A percentile compares a stretch with the other conserved stretches of the same genome.
Evolutionary conservation across 2,888 invertebrate genomes (phyloP).

Genomic region (Agrochola lota): DNA sequence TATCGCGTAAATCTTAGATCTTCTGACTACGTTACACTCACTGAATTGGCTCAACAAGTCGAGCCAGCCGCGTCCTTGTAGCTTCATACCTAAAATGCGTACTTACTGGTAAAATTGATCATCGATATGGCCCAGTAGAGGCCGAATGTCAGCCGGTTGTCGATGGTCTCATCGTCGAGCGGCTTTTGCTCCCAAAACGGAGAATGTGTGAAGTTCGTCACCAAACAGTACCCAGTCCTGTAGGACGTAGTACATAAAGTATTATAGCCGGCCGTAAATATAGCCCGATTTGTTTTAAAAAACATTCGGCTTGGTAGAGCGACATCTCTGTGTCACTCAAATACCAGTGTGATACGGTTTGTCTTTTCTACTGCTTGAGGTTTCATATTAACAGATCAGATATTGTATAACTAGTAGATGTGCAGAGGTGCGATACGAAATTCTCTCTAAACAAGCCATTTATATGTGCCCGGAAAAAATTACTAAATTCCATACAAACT

Average conservation of each 20-base stretch:
- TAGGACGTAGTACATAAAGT: not conserved
- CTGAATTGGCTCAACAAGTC: no score
- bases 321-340: not conserved
- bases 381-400: no score
- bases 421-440: not conserved
- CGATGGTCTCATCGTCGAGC: conserved; percentile 71
- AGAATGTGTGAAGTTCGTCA: conserved; percentile 80
- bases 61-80: no score
- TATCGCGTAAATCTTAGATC: no score
- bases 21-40: no score
- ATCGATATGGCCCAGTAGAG: conserved; percentile 84
- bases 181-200: conserved; percentile 78
- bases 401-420: no score
- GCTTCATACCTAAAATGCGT: no score
- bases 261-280: not conserved
- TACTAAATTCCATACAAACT: not conserved
- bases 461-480: no score
- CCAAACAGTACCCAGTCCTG: conserved; percentile 79
- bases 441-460: not conserved
- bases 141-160: conserved; percentile 73
- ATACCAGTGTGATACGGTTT: not conserved
- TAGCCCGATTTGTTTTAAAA: not conserved
- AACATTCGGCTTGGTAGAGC: not conserved
- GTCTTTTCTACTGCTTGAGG: not conserved
- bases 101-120: conserved; percentile 81